Evolutionary conservation across 2,888 invertebrate species (phyloP), one percentile per base, ranked within the genome.

Genomic region (Leptopilina myrica): DNA sequence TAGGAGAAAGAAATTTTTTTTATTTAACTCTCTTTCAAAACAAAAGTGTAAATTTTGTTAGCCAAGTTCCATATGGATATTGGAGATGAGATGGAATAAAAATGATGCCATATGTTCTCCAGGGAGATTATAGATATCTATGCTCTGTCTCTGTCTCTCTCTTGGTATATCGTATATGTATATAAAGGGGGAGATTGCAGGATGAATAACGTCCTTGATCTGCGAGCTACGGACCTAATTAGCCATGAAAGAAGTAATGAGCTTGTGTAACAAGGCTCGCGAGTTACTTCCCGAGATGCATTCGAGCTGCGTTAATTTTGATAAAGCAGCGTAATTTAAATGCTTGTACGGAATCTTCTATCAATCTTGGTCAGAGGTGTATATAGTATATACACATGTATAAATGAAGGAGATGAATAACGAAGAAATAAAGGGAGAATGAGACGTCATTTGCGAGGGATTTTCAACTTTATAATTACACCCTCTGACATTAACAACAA

Each of bases 201-300:
- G 33, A 40, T 73, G 33, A 73, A 53, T 73, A 73, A 73, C 73
- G 33, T 73, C 73, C 73, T 15, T 73, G 73, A 73, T 73, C 49
- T 69, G 14, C 7, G 56, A 26, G n/a, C 56, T 56, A 56, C 8
- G 56, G 33, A 56, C 56, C 73, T 56, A 73, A 73, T 73, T 56
- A 73, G n/a, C 73, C 33, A 33, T 56, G 73, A 56, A 40, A 73
- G 73, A 73, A 56, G 33, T 73, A 56, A 73, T 73, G 73, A 53
- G 53, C 53, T 56, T 69, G 26, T 53, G 49, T 20, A 53, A 14
- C 20, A 20, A 73, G 56, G n/a, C 73, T 73, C 33, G 73, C 33
- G 73, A 73, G 73, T 56, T 73, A 73, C 15, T 15, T 64, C 33
- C 33, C 56, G 53, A 73, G 56, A 56, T 56, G 33, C 56, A 73